A percentile compares a stretch with the other conserved stretches of the same genome.
Evolutionary conservation across 2,888 invertebrate species (phyloP).

Genomic region (Calameuta filiformis): DNA sequence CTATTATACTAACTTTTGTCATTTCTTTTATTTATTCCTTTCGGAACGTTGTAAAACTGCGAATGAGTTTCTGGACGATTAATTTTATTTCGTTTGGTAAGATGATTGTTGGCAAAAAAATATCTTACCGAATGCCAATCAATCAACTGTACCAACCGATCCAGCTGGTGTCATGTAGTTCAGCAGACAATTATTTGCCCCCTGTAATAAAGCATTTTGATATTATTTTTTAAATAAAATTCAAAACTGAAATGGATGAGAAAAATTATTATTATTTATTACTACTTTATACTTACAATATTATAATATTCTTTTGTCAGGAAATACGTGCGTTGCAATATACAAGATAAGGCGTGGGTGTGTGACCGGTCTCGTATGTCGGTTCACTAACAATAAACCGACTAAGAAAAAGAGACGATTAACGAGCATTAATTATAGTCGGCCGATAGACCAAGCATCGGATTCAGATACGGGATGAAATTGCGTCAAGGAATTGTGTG

Average conservation of each 20-base stretch:
- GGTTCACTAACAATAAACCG: not conserved
- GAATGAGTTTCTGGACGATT: not conserved
- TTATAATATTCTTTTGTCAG: not conserved
- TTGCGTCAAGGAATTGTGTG: not conserved
- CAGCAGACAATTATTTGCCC: not conserved
- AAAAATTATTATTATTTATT: not conserved
- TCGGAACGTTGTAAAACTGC: not conserved
- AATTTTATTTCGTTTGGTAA: not conserved
- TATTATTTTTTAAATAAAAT: not conserved
- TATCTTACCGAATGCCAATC: not conserved
- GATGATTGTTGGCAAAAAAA: not conserved
- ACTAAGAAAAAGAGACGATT: not conserved
- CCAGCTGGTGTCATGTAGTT: not conserved
- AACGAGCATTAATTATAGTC: slow-evolving; percentile 1
- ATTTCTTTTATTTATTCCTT: not conserved
- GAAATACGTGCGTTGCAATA: not conserved
- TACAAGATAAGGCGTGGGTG: slow-evolving; percentile 1
- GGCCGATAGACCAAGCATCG: not conserved
- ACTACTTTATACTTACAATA: not conserved
- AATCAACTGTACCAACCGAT: not conserved
- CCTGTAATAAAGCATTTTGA: not conserved
- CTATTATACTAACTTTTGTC: not conserved
- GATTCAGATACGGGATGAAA: not conserved
- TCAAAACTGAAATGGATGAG: not conserved
- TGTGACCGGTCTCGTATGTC: not conserved